Conservation (phyloP, 1,140 invertebrate genomes). For the Tetragnatha versicolor region DNA sequence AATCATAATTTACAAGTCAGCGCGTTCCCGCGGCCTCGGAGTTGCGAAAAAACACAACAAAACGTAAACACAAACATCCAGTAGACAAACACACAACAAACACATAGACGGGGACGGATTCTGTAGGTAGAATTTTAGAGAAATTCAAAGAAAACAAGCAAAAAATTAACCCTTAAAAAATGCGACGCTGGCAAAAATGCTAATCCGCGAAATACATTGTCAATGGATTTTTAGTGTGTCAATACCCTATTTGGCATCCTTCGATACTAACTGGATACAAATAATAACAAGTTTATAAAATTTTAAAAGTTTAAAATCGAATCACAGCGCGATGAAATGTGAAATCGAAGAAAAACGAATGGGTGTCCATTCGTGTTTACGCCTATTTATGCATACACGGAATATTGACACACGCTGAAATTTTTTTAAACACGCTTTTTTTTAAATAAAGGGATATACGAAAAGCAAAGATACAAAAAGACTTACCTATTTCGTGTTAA, state of each 20-base stretch:
- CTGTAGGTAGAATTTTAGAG: too few species aligned
- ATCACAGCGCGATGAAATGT: too few species aligned
- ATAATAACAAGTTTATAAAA: too few species aligned
- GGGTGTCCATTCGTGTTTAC: constrained; percentile 45
- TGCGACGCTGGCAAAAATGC: constrained; percentile 53
- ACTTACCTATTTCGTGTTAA: too few species aligned
- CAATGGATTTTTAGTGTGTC: constrained; percentile 49
- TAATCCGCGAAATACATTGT: constrained; percentile 49
- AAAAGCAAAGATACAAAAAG: too few species aligned
- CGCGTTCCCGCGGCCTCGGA: not conserved
- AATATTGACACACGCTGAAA: constrained; percentile 41
- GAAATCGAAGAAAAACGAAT: too few species aligned
- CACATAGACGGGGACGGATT: too few species aligned
- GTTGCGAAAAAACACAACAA: not conserved
- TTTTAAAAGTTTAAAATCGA: too few species aligned
- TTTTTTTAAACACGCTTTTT: constrained; percentile 49
- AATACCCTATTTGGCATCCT: constrained; percentile 53
- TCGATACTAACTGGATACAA: too few species aligned
- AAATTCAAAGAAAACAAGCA: not conserved
- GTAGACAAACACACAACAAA: not conserved
- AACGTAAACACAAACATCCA: not conserved
- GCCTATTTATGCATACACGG: constrained; percentile 54
- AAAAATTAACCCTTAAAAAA: constrained; percentile 49
- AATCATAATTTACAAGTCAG: constrained; percentile 39
- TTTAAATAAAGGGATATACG: too few species aligned